phyloP scores from a whole-genome alignment of 2,888 invertebrate species.

The Pristionchus mayeri region DNA sequence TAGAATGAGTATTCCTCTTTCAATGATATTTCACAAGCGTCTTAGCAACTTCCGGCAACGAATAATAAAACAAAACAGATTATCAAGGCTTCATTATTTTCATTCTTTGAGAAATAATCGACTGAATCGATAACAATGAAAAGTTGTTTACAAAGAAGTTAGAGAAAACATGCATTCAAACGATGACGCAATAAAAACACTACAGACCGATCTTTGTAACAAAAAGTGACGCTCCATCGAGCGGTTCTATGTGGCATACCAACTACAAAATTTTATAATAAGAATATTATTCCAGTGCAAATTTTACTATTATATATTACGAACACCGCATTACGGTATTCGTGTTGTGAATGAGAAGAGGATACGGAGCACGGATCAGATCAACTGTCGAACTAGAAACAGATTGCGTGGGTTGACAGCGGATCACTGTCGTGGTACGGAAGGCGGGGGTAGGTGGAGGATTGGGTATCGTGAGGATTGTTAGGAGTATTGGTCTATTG shows the following conservation, averaged over 20 bases:
- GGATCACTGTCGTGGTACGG: background rate
- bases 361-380: constrained; percentile 6
- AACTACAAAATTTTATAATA: too few species aligned
- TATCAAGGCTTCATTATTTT: too few species aligned
- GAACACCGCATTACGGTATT: background rate
- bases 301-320: too few species aligned
- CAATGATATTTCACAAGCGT: constrained; percentile 7
- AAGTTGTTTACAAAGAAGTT: constrained; percentile 25
- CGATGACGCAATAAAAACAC: background rate
- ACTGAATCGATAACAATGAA: constrained; percentile 27
- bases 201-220: background rate
- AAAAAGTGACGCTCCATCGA: background rate
- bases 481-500: background rate
- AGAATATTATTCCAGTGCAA: too few species aligned
- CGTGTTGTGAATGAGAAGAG: background rate
- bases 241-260: background rate
- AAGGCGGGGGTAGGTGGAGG: background rate
- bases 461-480: background rate
- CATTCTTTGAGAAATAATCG: too few species aligned
- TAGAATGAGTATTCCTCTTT: too few species aligned
- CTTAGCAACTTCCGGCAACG: background rate
- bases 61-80: background rate
- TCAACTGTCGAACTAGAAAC: background rate
- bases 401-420: background rate
- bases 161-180: background rate